Base-by-base conservation (phyloP, 1,140 invertebrate genomes). In the Cotesia typhae region DNA sequence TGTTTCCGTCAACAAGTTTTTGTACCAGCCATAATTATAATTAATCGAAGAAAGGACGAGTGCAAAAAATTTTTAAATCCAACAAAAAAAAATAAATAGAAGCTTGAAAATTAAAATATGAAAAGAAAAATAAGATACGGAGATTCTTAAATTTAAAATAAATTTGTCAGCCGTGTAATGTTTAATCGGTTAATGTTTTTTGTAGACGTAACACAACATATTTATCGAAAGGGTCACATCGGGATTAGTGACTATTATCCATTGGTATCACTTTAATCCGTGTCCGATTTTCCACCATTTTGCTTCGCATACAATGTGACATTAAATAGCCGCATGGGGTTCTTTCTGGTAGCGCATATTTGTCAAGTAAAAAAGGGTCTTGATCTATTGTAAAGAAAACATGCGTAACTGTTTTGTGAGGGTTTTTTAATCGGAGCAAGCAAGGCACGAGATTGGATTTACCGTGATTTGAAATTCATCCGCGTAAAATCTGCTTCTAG, bases 391-490 rank as follows among this genome's bases (percentile, higher is more conserved):
- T 64, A 76, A 74, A 72, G 72, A 70, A 71, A 73, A 71, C 70
- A 52, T 64, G 75, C 75, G 67, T 67, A 72, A 76, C 74, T 76
- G 71, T 73, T 28, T 28, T 28, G 28, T 28, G 28, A 57, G 41
- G 68, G 69, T 69, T 63, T 57, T 73, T 68, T 51, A 47, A 61
- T 76, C 67, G 70, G 77, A 73, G 79, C 81, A 84, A 78, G 51
- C 81, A 80, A 80, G 78, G 81, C 83, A 77, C 79, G 76, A 82
- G 81, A 87, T 87, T 73, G 82, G 85, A 87, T 87, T 85, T 82
- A 76, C 64, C 67, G 36, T 76, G 80, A 84, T 87, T 84, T 83
- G 81, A 86, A 86, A 86, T 83, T 70, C 80, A 87, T 87, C 84
- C 80, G 81, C 81, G 81, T 85, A 77, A 86, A 87, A 84, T 85